Conservation (phyloP, 2,113 vertebrate species). For the Arenaria interpres region DNA sequence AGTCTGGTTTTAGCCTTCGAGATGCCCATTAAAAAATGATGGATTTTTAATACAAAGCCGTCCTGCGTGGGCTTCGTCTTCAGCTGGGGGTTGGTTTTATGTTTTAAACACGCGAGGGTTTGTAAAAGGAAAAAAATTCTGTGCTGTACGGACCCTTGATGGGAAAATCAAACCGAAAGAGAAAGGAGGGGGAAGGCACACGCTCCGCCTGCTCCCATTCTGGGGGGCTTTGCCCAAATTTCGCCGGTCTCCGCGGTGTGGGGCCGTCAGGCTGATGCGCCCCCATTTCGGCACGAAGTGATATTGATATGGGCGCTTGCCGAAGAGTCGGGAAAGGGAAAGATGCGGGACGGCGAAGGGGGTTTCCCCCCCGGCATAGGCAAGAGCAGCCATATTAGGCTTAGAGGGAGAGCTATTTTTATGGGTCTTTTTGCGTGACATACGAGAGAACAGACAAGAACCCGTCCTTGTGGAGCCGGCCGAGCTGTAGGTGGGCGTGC, state of each 20-base stretch:
- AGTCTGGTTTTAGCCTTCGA: background rate
- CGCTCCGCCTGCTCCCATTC: background rate
- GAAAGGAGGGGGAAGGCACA: background rate
- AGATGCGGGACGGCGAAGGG: background rate
- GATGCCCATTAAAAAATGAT: background rate
- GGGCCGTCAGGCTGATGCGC: background rate
- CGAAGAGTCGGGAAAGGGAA: background rate
- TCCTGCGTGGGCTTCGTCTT: background rate
- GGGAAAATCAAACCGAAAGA: slow-evolving; percentile 21
- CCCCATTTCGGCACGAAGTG: background rate
- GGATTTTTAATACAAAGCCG: background rate
- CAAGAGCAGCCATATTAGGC: slow-evolving; percentile 44
- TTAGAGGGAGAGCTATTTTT: background rate
- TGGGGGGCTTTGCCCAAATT: background rate
- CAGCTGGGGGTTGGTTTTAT: background rate
- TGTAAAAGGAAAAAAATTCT: background rate
- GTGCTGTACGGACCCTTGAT: background rate
- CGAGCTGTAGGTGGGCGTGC: background rate
- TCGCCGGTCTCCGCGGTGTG: rapidly evolving
- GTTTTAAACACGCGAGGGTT: background rate
- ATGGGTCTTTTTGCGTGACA: background rate
- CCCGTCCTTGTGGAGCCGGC: background rate
- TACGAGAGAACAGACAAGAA: background rate
- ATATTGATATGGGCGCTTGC: background rate
- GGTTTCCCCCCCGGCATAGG: background rate